phyloP scores from a whole-genome alignment of 2,797 vertebrate genomes.

The Pyrocephalus nanus region DNA sequence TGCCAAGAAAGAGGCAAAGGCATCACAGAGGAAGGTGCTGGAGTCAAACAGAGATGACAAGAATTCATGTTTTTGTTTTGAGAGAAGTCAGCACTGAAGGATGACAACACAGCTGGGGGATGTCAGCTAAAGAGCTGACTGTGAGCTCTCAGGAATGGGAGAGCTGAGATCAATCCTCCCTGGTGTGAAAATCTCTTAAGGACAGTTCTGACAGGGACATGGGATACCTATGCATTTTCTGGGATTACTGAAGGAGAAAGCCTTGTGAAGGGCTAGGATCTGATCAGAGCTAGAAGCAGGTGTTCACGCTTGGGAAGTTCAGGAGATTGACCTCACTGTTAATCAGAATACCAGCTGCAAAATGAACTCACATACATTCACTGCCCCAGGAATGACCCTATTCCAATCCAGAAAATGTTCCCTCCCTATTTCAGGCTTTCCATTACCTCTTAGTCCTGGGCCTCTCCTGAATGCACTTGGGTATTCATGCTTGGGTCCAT shows the following conservation, averaged over 20 bases:
- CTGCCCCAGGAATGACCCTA: constrained; percentile 65
- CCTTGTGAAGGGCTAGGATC: not conserved
- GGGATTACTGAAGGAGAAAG: constrained; percentile 12
- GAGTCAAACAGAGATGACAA: not conserved
- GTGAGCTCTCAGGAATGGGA: not conserved
- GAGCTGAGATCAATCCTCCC: not conserved
- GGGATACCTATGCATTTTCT: not conserved
- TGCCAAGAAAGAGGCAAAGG: not conserved
- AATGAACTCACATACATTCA: constrained; percentile 13
- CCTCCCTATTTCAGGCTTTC: constrained; percentile 39
- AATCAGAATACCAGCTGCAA: constrained; percentile 66
- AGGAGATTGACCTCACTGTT: constrained; percentile 26
- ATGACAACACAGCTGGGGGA: not conserved
- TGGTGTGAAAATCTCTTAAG: not conserved
- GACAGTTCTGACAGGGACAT: not conserved
- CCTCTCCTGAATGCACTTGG: constrained; percentile 50
- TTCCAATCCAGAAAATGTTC: constrained; percentile 52
- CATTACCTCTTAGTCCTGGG: constrained; percentile 35
- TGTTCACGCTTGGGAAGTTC: constrained; percentile 16
- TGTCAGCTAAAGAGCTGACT: not conserved
- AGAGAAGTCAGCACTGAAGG: not conserved
- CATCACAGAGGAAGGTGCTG: not conserved
- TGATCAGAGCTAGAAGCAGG: constrained; percentile 33
- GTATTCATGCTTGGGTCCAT: constrained; percentile 37
- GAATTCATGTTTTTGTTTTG: not conserved